Evolutionary conservation across 2,113 vertebrate genomes (phyloP).

Genomic region (Crypturellus undulatus): DNA sequence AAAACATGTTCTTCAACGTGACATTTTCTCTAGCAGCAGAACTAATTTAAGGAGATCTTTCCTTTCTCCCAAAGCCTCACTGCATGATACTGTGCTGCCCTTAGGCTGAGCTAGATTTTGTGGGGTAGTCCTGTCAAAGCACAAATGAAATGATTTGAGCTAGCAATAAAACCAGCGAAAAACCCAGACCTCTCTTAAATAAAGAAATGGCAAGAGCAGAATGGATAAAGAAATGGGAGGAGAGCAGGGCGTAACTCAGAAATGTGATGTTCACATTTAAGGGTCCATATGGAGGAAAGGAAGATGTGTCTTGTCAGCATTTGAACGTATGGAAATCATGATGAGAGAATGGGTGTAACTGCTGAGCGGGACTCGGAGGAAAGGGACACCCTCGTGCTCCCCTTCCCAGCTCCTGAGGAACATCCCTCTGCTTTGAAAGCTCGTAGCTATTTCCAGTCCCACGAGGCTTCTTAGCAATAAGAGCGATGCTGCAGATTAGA

Average conservation of each 20-base stretch:
- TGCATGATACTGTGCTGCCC: neutral
- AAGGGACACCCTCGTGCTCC: neutral
- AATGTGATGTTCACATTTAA: neutral
- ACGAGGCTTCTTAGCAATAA: neutral
- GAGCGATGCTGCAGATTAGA: neutral
- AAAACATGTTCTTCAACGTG: rapidly evolving
- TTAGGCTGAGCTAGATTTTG: neutral
- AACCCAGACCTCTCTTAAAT: neutral
- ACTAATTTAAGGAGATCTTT: neutral
- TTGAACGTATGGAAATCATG: neutral
- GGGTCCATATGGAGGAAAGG: neutral
- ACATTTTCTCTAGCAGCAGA: neutral
- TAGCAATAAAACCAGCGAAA: neutral
- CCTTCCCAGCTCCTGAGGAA: neutral
- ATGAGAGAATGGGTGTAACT: rapidly evolving
- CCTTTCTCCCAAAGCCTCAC: neutral
- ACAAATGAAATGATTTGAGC: neutral
- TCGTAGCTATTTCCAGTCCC: neutral
- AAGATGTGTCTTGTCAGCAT: neutral
- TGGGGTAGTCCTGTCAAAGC: neutral
- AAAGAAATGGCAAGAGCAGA: neutral
- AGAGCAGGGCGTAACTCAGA: neutral
- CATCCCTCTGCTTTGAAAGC: rapidly evolving
- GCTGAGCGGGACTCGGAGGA: neutral
- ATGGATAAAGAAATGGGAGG: neutral